Base-by-base conservation (phyloP, 2,113 vertebrate genomes). In the Sinocyclocheilus anophthalmus region DNA sequence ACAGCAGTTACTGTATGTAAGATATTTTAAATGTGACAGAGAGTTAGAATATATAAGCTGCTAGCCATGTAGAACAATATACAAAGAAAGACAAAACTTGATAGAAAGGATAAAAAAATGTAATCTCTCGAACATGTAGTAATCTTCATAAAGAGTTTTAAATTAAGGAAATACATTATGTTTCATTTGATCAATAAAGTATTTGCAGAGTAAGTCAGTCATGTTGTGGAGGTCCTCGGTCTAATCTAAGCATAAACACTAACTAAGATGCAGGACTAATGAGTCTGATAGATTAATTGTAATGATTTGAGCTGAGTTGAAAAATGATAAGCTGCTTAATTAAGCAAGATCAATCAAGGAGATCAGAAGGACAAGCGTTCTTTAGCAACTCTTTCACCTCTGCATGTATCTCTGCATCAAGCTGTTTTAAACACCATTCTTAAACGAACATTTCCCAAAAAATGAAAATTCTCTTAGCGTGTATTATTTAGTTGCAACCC, bases 211-310 rank as follows among this genome's bases (percentile, higher is more conserved):
- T 33, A 33, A 78, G 87, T 88, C 85, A 84, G 79, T 86, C 88
- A 85, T 87, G 80, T 80, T 30, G 24, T 22, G 79, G 45, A 73
- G 16, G 57, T 80, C 33, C 42, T 61, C 13, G 30, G 73, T 79
- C 75, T 76, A 83, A 81, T 85, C 81, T 70, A 81, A 76, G 37
- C 76, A 82, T 81, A 84, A 81, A 78, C 83, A 77, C 81, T 85
- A 86, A 87, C 84, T 87, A 85, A 84, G 81, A 84, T 75, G 75
- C 85, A 83, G 33, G 50, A 63, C 72, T 70, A 80, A 87, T 81
- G 26, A 85, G 50, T 76, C n/a, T 70, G 84, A 88, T 85, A 67
- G 63, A 86, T 78, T 57, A 73, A 76, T 33, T 59, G 26, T 48
- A 78, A 70, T 61, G 26, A 78, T 76, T n/a, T 59, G 9, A 26